Base-by-base conservation (phyloP, 2,113 vertebrate genomes). In the Asarcornis scutulata region DNA sequence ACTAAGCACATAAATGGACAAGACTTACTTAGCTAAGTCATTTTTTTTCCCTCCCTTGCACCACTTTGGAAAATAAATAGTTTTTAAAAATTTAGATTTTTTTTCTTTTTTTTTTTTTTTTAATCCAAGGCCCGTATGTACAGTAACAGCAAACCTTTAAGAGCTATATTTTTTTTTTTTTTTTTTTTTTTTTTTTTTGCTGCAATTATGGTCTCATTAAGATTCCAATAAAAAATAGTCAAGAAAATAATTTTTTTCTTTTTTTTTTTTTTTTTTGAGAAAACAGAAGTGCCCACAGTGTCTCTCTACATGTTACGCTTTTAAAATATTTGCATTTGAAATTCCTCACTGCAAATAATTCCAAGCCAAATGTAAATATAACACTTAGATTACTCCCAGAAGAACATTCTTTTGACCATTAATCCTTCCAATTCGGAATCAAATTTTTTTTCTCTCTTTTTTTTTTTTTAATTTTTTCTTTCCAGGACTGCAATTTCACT, bases 281-380 rank as follows among this genome's bases (percentile, higher is more conserved):
- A 98, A 98, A 98, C 97, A 98, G 97, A 98, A 97, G 94, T 97
- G 68, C 93, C 96, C 97, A 98, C 98, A 98, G 97, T 98, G 97
- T 94, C 95, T 98, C 97, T 96, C 94, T 97, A 91, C 97, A 97
- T 96, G 95, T 95, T 97, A 97, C 78, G 86, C 97, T 98, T 98
- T 98, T 98, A 97, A 98, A 98, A 98, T 98, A 98, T 98, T 98
- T 98, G 97, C 97, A 98, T 98, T 98, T 98, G 97, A 98, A 98
- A 98, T 98, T 98, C 97, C 97, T 98, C 95, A 92, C 97, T 97
- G 97, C 97, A 98, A 98, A 98, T 98, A 98, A 98, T 98, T 98
- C 96, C 98, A 97, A 98, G 97, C 97, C 97, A 98, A 98, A 98
- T 97, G 98, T 98, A 98, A 98, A 98, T 97, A 98, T 97, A 98